Base-by-base conservation (phyloP, 1,140 invertebrate genomes). In the Scaptomyza montana region DNA sequence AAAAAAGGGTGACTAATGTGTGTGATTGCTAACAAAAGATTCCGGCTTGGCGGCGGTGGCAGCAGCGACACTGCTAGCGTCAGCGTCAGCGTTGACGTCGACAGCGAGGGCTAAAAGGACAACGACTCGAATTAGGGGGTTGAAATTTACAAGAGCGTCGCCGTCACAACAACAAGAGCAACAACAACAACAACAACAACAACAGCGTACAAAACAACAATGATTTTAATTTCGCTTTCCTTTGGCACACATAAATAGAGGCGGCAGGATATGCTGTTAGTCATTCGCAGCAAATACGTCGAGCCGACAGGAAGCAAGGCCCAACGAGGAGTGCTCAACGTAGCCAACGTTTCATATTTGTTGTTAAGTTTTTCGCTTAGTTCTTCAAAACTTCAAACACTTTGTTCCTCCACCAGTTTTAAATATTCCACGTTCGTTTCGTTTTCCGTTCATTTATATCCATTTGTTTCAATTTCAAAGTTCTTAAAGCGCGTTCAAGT, bases 1-100 rank as follows among this genome's bases (percentile, higher is more conserved):
- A 77, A 90, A 91, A 90, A 91, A 91, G 89, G 89, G 89, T 91
- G 89, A 91, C 89, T 91, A 91, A 91, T 91, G 82, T 91, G 69
- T 82, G 82, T 90, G 89, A 91, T 90, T 91, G 85, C 89, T 91
- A 91, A 91, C 89, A 91, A 91, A 91, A 91, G 89, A 91, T 89
- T 91, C 89, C 89, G 78, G 89, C 89, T 89, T 86, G 69, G 72
- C 66, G 63, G 69, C 77, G 39, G 33, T 25, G 21, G 21, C 60
- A 33, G 33, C 60, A 33, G 55, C 61, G 55, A 39, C 60, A 66
- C 53, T 69, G 75, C 47, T 36, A 45, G 41, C 21, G 21, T 25
- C 21, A 25, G 21, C 21, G 21, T 25, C 16, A 25, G 21, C 50
- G 50, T 50, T 45, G 21, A 21, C 43, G 64, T 33, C 50, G 45